Evolutionary conservation across 2,888 invertebrate species (phyloP), one percentile per base, ranked within the genome.

Genomic region (Mythimna vitellina): DNA sequence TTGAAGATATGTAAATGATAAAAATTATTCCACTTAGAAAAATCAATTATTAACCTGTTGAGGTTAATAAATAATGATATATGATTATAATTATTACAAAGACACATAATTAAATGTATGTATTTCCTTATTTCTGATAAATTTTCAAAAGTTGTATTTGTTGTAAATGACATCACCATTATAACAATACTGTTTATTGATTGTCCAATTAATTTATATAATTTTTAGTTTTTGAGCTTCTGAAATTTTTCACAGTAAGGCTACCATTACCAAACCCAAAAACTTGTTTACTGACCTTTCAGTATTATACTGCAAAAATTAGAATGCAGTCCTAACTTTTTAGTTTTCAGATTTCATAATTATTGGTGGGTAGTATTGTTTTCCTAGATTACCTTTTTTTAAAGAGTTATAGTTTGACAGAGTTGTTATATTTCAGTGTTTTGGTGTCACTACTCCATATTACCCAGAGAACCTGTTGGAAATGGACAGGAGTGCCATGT

Each of bases 401-500:
- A n/a, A 4, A 1, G 5, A 60, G 38, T 38, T 14, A 20, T 14
- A 54, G 2, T 51, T 57, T 54, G 12, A 62, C 10, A 46, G 54
- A 69, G 20, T 58, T 12, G 3, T 58, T 69, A 25, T 54, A 20
- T 96, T 96, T 76, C 91, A 98, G 98, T 98, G 98, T 94, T 99
- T 98, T 92, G 98, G 98, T 94, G 98, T 99, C n/a, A 97, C 98
- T 90, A 97, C 97, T 76, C 96, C 96, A 73, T 96, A 96, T 76
- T 93, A 91, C 82, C 95, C 96, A 87, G 96, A 96, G 83, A 96
- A 95, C 80, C 90, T 97, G 42, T 89, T 97, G 86, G 98, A 98
- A 92, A 98, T 99, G 98, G 99, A 99, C 92, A 97, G 99, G 82
- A 98, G 99, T 74, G 99, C 99, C 73, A 98, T 99, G 76, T 98